Conservation (phyloP, 1,140 invertebrate genomes). For the Dinoponera quadriceps region DNA sequence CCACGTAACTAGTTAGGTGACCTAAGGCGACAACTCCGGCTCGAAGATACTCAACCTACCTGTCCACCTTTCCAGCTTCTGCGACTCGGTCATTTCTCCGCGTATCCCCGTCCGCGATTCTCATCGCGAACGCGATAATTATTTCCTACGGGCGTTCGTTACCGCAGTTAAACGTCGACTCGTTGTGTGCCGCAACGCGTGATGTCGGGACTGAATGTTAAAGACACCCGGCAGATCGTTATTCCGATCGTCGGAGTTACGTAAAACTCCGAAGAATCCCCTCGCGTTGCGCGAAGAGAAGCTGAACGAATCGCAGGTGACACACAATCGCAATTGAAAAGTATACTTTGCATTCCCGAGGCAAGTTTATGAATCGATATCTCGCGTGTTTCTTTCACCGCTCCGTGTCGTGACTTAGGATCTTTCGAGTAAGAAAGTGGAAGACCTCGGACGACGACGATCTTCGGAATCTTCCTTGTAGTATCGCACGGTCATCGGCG, state of each 20-base stretch:
- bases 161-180: no score
- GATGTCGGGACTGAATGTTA: neutral
- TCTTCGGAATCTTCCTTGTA: conserved; percentile 48
- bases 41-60: conserved; percentile 50
- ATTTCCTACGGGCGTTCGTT: no score
- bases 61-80: conserved; percentile 13
- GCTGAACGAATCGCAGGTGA: conserved; percentile 33
- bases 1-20: conserved; percentile 66
- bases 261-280: neutral
- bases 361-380: conserved; percentile 65
- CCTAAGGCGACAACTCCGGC: conserved; percentile 31
- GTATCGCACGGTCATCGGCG: conserved; percentile 66
- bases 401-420: conserved; percentile 51
- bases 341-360: conserved; percentile 63
- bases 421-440: conserved; percentile 15
- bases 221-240: neutral
- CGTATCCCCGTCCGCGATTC: neutral
- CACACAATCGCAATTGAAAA: conserved; percentile 35
- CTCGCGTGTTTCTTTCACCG: conserved; percentile 42
- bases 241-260: conserved; percentile 15
- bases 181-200: no score
- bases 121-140: no score
- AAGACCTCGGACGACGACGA: conserved; percentile 43
- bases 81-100: neutral
- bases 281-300: conserved; percentile 2